Percentiles rank a stretch among this genome's conserved stretches.
Evolutionary conservation across 2,888 invertebrate species (phyloP).

Genomic region (Rhamnusium bicolor): DNA sequence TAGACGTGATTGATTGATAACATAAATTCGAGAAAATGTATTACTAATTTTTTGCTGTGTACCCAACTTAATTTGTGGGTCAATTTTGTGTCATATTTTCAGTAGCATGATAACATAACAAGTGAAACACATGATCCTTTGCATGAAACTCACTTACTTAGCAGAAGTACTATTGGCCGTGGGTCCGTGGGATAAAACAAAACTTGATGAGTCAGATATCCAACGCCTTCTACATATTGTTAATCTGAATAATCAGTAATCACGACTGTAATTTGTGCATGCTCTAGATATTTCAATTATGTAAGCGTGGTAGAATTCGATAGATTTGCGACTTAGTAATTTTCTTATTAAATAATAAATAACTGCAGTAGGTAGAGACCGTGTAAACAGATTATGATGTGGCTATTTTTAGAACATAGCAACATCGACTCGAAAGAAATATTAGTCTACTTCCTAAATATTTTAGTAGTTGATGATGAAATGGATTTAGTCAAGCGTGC

Average conservation of each 20-base stretch:
- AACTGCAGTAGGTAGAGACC: neutral
- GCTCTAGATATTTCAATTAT: conserved; percentile 13
- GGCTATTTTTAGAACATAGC: conserved; percentile 15
- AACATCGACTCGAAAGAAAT: neutral
- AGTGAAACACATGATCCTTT: too few species aligned
- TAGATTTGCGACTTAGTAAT: conserved; percentile 20
- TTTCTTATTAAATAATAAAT: neutral
- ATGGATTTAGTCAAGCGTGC: neutral
- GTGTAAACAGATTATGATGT: neutral
- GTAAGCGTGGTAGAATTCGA: conserved; percentile 7
- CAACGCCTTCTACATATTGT: conserved; percentile 30
- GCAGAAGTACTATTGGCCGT: neutral
- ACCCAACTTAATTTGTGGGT: too few species aligned
- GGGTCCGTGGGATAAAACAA: conserved; percentile 15
- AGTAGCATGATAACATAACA: too few species aligned
- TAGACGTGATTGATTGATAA: too few species aligned
- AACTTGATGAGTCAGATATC: conserved; percentile 14
- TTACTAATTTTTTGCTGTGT: too few species aligned
- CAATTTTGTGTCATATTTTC: too few species aligned
- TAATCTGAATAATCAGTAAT: too few species aligned
- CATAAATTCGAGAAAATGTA: too few species aligned
- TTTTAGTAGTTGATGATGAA: neutral
- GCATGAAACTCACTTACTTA: too few species aligned
- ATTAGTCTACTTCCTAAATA: conserved; percentile 9
- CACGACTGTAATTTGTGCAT: conserved; percentile 18